Evolutionary conservation across 2,113 vertebrate genomes (phyloP).

Genomic region (Mohoua ochrocephala): DNA sequence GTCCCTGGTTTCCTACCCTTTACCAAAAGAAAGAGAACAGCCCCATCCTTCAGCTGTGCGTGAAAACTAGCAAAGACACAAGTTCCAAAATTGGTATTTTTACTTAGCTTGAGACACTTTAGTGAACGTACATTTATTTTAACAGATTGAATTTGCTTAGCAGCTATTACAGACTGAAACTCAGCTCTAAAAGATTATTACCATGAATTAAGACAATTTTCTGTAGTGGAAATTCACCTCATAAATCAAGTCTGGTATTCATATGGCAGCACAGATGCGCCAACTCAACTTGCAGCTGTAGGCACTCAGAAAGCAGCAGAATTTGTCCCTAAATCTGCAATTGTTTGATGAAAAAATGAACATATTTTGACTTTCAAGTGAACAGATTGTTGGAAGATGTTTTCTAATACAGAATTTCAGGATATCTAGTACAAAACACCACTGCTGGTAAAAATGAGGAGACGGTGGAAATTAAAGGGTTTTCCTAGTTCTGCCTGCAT

Average conservation of each 20-base stretch:
- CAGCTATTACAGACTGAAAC: neutral
- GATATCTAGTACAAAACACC: neutral
- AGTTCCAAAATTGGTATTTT: neutral
- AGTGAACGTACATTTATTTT: neutral
- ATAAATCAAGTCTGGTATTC: neutral
- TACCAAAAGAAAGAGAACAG: neutral
- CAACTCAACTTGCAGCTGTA: neutral
- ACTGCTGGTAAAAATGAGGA: neutral
- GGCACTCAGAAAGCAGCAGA: neutral
- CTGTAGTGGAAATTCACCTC: neutral
- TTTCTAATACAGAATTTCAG: neutral
- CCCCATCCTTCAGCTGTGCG: neutral
- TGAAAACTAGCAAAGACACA: neutral
- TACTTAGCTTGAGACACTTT: neutral
- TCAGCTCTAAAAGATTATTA: neutral
- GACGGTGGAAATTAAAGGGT: neutral
- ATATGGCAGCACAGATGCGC: neutral
- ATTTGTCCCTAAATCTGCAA: neutral
- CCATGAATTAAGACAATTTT: neutral
- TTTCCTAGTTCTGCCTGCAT: neutral
- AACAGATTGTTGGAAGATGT: neutral
- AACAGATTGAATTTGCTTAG: neutral
- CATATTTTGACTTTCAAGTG: neutral
- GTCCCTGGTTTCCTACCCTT: neutral
- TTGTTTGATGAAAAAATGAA: neutral